These are phyloP conservation scores for Nothocercus julius DNA, from an alignment of 2,113 vertebrate species.

Conservation along the genomic window DNA sequence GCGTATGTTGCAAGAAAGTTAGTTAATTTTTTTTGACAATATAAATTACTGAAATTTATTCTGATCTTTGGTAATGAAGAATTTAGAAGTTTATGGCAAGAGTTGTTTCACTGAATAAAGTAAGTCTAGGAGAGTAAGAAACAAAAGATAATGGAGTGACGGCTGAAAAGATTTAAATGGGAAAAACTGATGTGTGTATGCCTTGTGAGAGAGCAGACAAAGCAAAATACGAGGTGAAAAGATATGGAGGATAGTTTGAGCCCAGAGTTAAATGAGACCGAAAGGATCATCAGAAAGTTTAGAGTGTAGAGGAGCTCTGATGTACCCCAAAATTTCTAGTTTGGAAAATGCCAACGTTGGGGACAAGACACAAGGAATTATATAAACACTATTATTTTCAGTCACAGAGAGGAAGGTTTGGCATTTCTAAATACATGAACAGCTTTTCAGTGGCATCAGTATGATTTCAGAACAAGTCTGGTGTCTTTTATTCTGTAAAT, in stretches of 20 bases:
- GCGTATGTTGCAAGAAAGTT: not conserved
- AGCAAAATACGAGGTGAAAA: not conserved
- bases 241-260: not conserved
- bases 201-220: not conserved
- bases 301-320: not conserved
- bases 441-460: constrained; percentile 52
- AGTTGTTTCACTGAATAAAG: not conserved
- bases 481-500: constrained; percentile 49
- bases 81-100: not conserved
- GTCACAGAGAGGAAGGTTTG: not conserved
- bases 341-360: not conserved
- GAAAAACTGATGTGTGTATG: not conserved
- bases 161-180: not conserved
- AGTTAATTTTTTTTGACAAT: not conserved
- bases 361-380: not conserved
- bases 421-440: constrained; percentile 31
- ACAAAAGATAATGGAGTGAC: not conserved
- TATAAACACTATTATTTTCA: not conserved
- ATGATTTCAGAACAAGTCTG: constrained; percentile 41
- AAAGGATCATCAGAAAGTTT: not conserved
- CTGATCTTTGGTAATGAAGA: not conserved
- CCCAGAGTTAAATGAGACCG: not conserved
- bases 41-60: not conserved
- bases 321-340: not conserved
- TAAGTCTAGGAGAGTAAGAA: not conserved